phyloP scores from a whole-genome alignment of 2,888 invertebrate species.

The Leptinotarsa juncta region DNA sequence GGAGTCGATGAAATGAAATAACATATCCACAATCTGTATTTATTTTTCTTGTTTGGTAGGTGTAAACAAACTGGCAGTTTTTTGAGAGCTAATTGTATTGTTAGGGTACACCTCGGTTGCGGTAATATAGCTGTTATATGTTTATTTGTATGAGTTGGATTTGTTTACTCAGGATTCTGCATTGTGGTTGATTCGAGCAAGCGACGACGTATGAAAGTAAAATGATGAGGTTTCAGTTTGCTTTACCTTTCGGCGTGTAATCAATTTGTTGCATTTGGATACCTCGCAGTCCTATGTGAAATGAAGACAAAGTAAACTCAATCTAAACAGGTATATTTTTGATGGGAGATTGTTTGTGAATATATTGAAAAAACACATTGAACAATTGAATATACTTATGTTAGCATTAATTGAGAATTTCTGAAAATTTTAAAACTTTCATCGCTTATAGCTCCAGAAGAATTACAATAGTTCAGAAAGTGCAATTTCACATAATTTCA shows the following conservation, averaged over 20 bases:
- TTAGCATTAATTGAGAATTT: no score
- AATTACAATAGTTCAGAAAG: no score
- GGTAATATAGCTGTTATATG: constrained; percentile 4
- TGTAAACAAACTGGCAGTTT: background rate
- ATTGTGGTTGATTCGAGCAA: constrained; percentile 7
- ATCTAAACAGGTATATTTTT: background rate
- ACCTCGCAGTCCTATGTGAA: constrained; percentile 6
- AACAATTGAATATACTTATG: no score
- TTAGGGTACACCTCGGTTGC: constrained; percentile 1
- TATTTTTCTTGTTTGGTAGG: background rate
- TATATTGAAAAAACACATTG: no score
- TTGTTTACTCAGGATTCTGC: constrained; percentile 1
- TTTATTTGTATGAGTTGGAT: constrained; percentile 10
- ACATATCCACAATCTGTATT: constrained; percentile 1
- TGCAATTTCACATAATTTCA: no score
- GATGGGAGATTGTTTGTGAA: no score
- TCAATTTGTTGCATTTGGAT: constrained; percentile 10
- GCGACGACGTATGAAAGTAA: constrained; percentile 6
- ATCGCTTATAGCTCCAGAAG: no score
- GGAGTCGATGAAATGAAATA: background rate
- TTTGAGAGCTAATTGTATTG: constrained; percentile 16
- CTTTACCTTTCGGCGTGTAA: constrained; percentile 15
- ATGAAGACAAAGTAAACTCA: background rate
- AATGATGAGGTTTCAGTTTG: background rate
- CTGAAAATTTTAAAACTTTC: no score